These are phyloP conservation scores for Sclerodermus sp. DNA, from an alignment of 2,888 invertebrate species.

Conservation along the genomic window DNA sequence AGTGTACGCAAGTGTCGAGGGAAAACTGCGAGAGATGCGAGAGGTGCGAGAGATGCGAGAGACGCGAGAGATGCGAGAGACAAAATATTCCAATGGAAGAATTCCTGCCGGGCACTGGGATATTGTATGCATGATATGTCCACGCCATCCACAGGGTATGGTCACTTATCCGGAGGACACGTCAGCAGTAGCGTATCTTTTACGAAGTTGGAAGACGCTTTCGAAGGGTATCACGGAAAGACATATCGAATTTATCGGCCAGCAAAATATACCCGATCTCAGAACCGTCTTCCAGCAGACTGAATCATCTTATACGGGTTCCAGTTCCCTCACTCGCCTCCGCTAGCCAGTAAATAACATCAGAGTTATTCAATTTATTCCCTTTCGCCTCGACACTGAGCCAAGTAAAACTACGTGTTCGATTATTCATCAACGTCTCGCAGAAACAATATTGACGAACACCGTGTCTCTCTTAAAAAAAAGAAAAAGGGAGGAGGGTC, in stretches of 20 bases:
- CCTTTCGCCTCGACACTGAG: slow-evolving; percentile 10
- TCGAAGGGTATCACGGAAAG: slow-evolving; percentile 19
- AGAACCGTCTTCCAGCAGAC: slow-evolving; percentile 15
- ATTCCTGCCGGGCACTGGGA: no score
- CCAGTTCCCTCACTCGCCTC: background rate
- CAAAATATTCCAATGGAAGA: no score
- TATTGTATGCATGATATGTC: no score
- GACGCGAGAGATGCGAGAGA: no score
- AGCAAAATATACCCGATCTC: slow-evolving; percentile 12
- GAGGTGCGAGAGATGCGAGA: no score
- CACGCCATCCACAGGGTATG: no score
- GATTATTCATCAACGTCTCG: background rate
- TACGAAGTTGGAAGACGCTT: slow-evolving; percentile 12
- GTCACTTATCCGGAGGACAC: background rate
- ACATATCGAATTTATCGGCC: slow-evolving; percentile 32
- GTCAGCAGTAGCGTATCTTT: slow-evolving; percentile 17
- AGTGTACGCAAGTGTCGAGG: no score
- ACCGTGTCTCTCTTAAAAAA: no score
- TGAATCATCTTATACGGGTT: slow-evolving; percentile 27
- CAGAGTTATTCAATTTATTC: slow-evolving; percentile 38
- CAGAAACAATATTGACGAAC: no score
- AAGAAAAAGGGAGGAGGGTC: no score
- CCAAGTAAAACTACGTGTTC: background rate
- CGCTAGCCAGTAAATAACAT: slow-evolving; percentile 23
- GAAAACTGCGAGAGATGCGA: no score